Percentiles rank a stretch among this genome's conserved stretches.
Conservation (phyloP, 2,113 vertebrate genomes). For the Apeltes quadracus region DNA sequence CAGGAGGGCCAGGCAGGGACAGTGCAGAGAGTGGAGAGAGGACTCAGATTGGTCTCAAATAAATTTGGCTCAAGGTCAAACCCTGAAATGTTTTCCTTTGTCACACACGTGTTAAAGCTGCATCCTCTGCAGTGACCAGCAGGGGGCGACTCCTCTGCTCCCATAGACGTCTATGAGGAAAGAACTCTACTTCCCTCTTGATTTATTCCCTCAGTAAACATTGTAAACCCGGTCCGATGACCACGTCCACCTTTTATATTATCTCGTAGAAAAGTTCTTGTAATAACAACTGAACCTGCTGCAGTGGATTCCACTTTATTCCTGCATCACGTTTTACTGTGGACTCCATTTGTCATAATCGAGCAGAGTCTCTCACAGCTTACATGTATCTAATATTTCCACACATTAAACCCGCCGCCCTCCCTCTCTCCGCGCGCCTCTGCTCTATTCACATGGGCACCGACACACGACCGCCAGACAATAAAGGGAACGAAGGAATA, state of each 20-base stretch:
- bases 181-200: too few relatives aligned
- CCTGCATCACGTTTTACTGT: neutral
- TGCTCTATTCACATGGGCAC: slow-evolving; percentile 44
- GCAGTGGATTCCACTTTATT: neutral
- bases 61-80: too few relatives aligned
- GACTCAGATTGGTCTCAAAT: slow-evolving; percentile 13
- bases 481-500: slow-evolving; percentile 86
- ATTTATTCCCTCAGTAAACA: too few relatives aligned
- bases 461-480: slow-evolving; percentile 74
- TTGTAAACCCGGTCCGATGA: too few relatives aligned
- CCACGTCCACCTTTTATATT: neutral
- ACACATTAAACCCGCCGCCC: slow-evolving; percentile 29
- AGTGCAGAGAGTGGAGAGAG: slow-evolving; percentile 45
- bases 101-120: too few relatives aligned
- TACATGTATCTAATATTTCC: slow-evolving; percentile 20
- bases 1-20: slow-evolving; percentile 49
- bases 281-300: neutral
- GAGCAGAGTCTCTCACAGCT: slow-evolving; percentile 1
- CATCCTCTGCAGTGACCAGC: too few relatives aligned
- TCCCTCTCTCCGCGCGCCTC: slow-evolving; percentile 9
- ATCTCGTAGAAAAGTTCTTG: neutral
- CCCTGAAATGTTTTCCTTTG: too few relatives aligned
- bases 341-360: neutral
- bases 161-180: too few relatives aligned
- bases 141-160: too few relatives aligned